Percentiles rank a stretch among this genome's conserved stretches.
phyloP scores from a whole-genome alignment of 2,888 invertebrate genomes.

The Polia nebulosa region DNA sequence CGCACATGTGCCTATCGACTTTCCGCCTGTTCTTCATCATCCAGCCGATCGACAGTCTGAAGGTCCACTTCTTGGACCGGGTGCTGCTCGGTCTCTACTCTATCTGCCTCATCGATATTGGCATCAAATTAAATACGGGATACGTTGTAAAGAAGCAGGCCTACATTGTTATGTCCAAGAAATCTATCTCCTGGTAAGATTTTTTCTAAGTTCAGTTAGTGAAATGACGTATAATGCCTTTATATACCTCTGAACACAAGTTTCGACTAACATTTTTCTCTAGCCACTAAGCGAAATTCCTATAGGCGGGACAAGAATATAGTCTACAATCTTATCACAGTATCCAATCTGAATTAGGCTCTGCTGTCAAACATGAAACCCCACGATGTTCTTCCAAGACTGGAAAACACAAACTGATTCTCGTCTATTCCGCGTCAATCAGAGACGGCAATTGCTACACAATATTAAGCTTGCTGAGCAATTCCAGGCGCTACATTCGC shows the following conservation, averaged over 20 bases:
- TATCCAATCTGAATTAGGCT: no score
- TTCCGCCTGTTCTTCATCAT: slow-evolving; percentile 74
- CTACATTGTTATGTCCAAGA: slow-evolving; percentile 72
- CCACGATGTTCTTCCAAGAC: not conserved
- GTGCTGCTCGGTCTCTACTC: slow-evolving; percentile 70
- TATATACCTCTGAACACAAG: not conserved
- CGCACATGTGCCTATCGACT: slow-evolving; percentile 72
- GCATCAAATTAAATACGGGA: slow-evolving; percentile 79
- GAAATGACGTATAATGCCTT: no score
- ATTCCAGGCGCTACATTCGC: slow-evolving; percentile 72
- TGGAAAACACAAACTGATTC: no score
- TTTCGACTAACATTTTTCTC: not conserved
- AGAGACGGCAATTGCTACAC: not conserved
- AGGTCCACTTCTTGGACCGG: slow-evolving; percentile 64
- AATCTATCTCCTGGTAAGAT: slow-evolving; percentile 71
- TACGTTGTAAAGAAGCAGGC: slow-evolving; percentile 64
- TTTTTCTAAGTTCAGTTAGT: not conserved
- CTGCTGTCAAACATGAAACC: no score
- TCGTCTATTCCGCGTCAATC: not conserved
- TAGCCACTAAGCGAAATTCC: not conserved
- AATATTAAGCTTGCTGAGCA: not conserved
- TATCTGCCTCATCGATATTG: slow-evolving; percentile 77
- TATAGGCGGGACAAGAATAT: no score
- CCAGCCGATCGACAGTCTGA: slow-evolving; percentile 48
- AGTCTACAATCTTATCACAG: no score